Evolutionary conservation across 2,888 invertebrate species (phyloP).

Genomic region (Hirtodrosophila histrioides): DNA sequence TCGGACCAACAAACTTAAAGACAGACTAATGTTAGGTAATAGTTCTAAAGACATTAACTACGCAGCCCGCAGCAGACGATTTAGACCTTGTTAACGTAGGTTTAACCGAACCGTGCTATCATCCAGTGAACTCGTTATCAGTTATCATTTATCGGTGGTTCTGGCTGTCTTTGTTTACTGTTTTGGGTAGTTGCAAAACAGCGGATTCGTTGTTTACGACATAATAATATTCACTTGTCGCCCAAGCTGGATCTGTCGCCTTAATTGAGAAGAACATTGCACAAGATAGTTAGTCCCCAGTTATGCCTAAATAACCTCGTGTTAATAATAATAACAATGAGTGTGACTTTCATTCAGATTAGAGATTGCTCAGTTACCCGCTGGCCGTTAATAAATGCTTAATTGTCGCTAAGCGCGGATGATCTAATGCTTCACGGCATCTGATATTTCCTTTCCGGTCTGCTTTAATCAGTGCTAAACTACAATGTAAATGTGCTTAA

Average conservation of each 20-base stretch:
- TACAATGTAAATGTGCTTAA: slow-evolving; percentile 31
- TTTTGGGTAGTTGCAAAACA: slow-evolving; percentile 7
- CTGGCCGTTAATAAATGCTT: slow-evolving; percentile 31
- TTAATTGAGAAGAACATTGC: slow-evolving; percentile 15
- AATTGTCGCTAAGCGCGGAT: slow-evolving; percentile 58
- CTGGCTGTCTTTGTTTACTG: slow-evolving; percentile 3
- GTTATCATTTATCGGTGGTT: background rate
- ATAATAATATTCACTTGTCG: no score
- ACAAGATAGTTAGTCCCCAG: slow-evolving; percentile 1
- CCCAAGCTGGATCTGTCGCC: no score
- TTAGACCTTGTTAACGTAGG: slow-evolving; percentile 3
- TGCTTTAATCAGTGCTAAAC: slow-evolving; percentile 44
- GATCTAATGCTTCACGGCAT: slow-evolving; percentile 52
- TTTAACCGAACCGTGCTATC: slow-evolving; percentile 15
- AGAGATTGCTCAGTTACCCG: slow-evolving; percentile 16
- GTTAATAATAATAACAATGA: slow-evolving; percentile 37
- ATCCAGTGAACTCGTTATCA: slow-evolving; percentile 29
- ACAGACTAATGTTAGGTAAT: slow-evolving; percentile 4
- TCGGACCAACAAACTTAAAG: background rate
- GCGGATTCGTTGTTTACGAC: no score
- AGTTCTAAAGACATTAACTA: background rate
- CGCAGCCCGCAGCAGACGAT: background rate
- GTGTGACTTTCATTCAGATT: slow-evolving; percentile 23
- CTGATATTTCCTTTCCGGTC: slow-evolving; percentile 73
- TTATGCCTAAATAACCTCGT: background rate